Evolutionary conservation across 2,888 invertebrate species (phyloP), one percentile per base, ranked within the genome.

Genomic region (Dasypogon diadema): DNA sequence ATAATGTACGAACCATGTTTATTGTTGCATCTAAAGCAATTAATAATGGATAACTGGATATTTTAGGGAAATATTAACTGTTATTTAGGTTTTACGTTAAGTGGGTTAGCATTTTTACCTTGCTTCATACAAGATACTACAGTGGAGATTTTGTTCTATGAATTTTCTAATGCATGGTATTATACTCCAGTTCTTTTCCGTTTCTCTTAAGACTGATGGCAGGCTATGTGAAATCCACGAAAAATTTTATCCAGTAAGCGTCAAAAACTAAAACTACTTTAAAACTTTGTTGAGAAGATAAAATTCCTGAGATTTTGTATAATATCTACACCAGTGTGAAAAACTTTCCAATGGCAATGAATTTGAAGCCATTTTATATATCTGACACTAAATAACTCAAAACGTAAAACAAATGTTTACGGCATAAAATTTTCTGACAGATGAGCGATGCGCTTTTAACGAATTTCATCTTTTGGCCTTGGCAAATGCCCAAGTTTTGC

Each of bases 381-480:
- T 16, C 18, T 21, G 51, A 21, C 51, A 51, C 21, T 16, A 51
- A 51, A 16, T 51, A 51, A 51, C 21, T 51, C 51, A 51, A 16
- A 51, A 51, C 51, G 51, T 21, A 51, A 51, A 51, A 51, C 51
- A 51, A 51, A 51, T 51, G 51, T 51, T 51, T 51, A 51, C 18
- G 51, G 51, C 18, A 51, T 21, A 51, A 21, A 21, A 51, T n/a
- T 51, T n/a, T 12, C 51, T 51, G 51, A 51, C 51, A 51, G 51
- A 51, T 51, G 51, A 51, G 51, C 51, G 51, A 51, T 51, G 51
- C 51, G 51, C 51, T 51, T 51, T 51, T 51, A 48, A 51, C 51
- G 51, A 51, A 51, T 51, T 51, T 51, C 51, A 51, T 51, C 51
- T 51, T 51, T 51, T 18, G 51, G 14, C 18, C 51, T 21, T 51